Evolutionary conservation across 2,888 invertebrate genomes (phyloP).

Genomic region (Vesta saturnalis): DNA sequence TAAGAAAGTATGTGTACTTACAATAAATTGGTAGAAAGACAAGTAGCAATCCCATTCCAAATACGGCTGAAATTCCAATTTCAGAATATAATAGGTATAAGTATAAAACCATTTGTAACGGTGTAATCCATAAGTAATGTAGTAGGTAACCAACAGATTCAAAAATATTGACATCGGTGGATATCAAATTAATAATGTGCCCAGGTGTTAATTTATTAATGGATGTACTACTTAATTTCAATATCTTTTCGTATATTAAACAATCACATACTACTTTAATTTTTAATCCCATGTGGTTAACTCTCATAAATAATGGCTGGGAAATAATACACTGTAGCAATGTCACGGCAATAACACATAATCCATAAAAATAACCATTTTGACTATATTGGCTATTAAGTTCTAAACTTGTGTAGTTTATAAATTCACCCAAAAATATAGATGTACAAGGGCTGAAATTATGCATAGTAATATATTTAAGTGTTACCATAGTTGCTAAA

Average conservation of each 20-base stretch:
- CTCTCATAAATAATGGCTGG: background rate
- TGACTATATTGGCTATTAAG: too few species aligned
- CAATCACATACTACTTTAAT: conserved; percentile 85
- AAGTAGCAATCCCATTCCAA: background rate
- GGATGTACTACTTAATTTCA: conserved; percentile 70
- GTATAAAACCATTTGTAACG: background rate
- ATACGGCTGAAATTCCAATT: background rate
- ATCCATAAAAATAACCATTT: background rate
- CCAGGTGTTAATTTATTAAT: conserved; percentile 79
- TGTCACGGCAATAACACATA: background rate
- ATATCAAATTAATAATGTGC: conserved; percentile 88
- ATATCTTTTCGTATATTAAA: conserved; percentile 80
- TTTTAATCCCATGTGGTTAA: conserved; percentile 79
- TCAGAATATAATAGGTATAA: background rate
- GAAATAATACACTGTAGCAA: background rate
- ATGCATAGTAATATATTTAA: too few species aligned
- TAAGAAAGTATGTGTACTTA: too few species aligned
- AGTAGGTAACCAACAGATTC: background rate
- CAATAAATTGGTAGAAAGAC: background rate
- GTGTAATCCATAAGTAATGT: background rate
- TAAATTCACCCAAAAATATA: background rate
- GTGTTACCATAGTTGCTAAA: background rate
- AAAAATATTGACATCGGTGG: conserved; percentile 81
- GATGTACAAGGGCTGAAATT: background rate
- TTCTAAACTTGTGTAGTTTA: background rate